Base-by-base conservation (phyloP, 2,797 vertebrate genomes). In the Acanthurus tractus region DNA sequence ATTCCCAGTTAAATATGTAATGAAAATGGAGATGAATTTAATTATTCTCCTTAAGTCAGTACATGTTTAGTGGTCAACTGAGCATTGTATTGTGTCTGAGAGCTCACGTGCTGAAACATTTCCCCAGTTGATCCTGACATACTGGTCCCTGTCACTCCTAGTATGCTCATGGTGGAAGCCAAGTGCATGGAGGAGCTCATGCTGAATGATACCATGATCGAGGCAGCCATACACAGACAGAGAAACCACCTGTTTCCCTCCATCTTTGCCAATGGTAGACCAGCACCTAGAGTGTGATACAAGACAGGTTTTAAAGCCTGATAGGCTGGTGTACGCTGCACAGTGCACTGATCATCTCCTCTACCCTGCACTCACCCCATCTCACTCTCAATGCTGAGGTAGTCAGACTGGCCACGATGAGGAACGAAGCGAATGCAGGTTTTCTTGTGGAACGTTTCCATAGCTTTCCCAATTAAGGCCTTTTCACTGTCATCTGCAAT, bases 161-260 rank as follows among this genome's bases (percentile, higher is more conserved):
- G 66, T 88, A 22, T 86, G 73, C 11, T 95, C 92, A 2, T 93
- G 93, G 70, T 92, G 65, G 81, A 95, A 94, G 13, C 93, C 92
- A 53, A 95, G 76, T 1, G 88, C 84, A 0, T 93, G 93, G 1
- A 93, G 87, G 46, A 95, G 81, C 54, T 95, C 89, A 0, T 94
- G 93, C 1, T 95, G 91, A 75, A 94, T 86, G 71, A 92, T 44
- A 38, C 94, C 93, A 17, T 78, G 90, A 48, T 83, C 81, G 14
- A 91, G 52, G 63, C 94, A 95, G 23, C 93, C 89, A 13, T 49
- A 69, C 66, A 79, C 89, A 54, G 86, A 85, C 67, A 95, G 81
- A 64, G 93, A 95, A 8, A 95, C 52, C 36, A 79, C 81, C 83
- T 95, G 95, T 18, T 70, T 61, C 14, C 92, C 92, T 70, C 94